Evolutionary conservation across 2,797 vertebrate genomes (phyloP).

Genomic region (Hozukius guyotensis): DNA sequence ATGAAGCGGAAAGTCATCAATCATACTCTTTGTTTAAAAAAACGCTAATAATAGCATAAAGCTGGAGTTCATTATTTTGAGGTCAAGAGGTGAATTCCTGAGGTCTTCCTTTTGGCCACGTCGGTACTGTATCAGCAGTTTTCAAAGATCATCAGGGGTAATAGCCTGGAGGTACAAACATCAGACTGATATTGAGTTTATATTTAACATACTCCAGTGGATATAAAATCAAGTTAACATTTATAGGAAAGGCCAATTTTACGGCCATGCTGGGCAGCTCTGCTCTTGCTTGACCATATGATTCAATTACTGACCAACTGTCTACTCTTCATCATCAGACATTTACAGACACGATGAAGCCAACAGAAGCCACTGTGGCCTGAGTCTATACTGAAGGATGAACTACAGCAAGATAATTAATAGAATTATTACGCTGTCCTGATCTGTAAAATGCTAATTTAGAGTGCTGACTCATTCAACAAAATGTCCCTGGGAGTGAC

Average conservation of each 20-base stretch:
- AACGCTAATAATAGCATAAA: slow-evolving; percentile 25
- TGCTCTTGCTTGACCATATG: slow-evolving; percentile 1
- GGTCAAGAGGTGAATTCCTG: slow-evolving; percentile 47
- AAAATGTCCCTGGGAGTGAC: not conserved
- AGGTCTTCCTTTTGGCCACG: slow-evolving; percentile 17
- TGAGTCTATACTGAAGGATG: not conserved
- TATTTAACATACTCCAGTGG: slow-evolving; percentile 1
- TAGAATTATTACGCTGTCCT: not conserved
- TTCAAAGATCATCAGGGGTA: not conserved
- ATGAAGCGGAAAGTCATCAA: slow-evolving; percentile 51
- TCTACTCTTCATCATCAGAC: not conserved
- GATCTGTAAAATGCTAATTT: not conserved
- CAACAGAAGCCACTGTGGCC: not conserved
- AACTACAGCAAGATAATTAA: not conserved
- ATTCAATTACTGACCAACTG: slow-evolving; percentile 4
- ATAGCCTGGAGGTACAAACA: not conserved
- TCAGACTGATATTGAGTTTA: not conserved
- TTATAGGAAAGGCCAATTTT: not conserved
- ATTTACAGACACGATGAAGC: slow-evolving; percentile 2
- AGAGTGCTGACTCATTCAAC: slow-evolving; percentile 12
- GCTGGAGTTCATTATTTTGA: slow-evolving; percentile 44
- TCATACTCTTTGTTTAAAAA: slow-evolving; percentile 23
- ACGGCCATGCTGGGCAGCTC: not conserved
- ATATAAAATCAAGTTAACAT: not conserved
- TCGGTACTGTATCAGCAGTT: slow-evolving; percentile 36